phyloP scores from a whole-genome alignment of 2,797 vertebrate species.

The Sebastes miniatus region DNA sequence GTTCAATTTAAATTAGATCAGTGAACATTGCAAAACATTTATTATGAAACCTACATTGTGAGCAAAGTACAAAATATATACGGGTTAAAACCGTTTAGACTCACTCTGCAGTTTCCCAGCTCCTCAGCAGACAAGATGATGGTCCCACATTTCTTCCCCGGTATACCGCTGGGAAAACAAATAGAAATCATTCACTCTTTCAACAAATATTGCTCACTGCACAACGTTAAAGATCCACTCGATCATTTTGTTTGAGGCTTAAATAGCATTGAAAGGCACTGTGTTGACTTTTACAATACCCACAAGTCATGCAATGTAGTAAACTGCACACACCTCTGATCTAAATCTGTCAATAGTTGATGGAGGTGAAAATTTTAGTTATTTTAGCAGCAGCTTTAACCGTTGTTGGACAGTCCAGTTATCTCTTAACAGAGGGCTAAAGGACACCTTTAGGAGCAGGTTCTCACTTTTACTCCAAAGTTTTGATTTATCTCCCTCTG shows the following conservation, averaged over 20 bases:
- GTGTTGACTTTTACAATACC: background rate
- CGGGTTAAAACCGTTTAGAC: constrained; percentile 57
- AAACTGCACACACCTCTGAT: background rate
- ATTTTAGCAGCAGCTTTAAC: background rate
- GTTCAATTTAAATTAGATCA: constrained; percentile 16
- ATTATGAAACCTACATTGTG: background rate
- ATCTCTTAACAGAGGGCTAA: background rate
- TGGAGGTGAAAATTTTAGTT: background rate
- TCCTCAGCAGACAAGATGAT: constrained; percentile 93
- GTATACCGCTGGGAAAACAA: constrained; percentile 85
- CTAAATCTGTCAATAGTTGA: background rate
- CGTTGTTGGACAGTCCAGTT: background rate
- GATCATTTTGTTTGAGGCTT: background rate
- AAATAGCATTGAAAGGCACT: background rate
- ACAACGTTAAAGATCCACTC: background rate
- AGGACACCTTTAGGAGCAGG: background rate
- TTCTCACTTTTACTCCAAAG: background rate
- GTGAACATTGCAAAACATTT: constrained; percentile 15
- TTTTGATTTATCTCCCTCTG: background rate
- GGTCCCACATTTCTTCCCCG: constrained; percentile 92
- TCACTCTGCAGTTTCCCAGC: constrained; percentile 94
- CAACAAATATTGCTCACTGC: background rate
- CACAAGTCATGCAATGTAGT: background rate
- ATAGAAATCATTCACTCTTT: constrained; percentile 22
- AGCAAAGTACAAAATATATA: background rate